Evolutionary conservation across 2,888 invertebrate species (phyloP), one percentile per base, ranked within the genome.

Genomic region (Lymantria dispar): DNA sequence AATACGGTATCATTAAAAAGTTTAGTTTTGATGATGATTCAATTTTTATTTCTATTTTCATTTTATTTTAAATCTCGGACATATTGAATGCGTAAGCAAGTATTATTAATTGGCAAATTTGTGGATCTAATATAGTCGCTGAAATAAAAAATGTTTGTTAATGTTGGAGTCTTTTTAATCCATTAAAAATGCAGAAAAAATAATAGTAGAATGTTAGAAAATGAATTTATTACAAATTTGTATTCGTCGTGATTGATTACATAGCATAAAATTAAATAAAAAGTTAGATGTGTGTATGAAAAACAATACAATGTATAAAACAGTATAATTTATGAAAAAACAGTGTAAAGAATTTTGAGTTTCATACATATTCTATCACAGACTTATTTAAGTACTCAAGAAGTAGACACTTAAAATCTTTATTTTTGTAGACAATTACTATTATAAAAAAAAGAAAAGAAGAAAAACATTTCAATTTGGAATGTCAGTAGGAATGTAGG

Each of bases 181-280:
- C 73, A 78, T 85, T 85, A 80, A 83, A 84, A 88, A 85, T 85
- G 83, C 85, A 83, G 83, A 87, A 89, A 87, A 42, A 66, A 84
- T 10, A 84, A 85, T 82, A 80, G 80, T 82, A 78, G 76, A 80
- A 79, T 83, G 81, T 86, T 86, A 85, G 80, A 85, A 87, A 88
- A 87, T 83, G 85, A 89, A 89, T 83, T 80, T 79, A 90, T 90
- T 90, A 89, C 90, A 90, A 89, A 91, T 91, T 90, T 90, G 89
- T 87, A 89, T 91, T 87, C 68, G 58, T 66, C 52, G 52, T 66
- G 45, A 53, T 56, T 57, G 15, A 52, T 56, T 14, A 33, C 44
- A 55, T 48, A 55, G 43, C 22, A 33, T 52, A 52, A 2, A 42
- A 11, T 42, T 29, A 40, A 42, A 50, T 48, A 8, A 48, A 49